Evolutionary conservation across 2,797 vertebrate species (phyloP), one percentile per base, ranked within the genome.

Genomic region (Eurystomus glaucurus): DNA sequence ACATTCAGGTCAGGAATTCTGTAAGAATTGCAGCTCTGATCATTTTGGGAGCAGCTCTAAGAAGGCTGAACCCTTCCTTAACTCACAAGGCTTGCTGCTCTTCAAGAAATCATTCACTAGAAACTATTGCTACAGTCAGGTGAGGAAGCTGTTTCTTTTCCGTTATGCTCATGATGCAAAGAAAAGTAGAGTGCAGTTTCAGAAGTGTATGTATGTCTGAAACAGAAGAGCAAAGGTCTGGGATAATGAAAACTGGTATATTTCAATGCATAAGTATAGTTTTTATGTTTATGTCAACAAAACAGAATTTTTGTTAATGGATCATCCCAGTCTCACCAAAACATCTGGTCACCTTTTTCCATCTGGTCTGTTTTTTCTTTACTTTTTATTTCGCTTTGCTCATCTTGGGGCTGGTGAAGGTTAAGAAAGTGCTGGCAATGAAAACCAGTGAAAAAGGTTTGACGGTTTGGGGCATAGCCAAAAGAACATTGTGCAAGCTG

Each of bases 291-390:
- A 81, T 48, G 80, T 84, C 52, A 97, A 70, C 70, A 64, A 85
- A 79, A 75, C 5, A 39, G 28, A 51, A 48, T 88, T 94, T 77
- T 77, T 94, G 31, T 45, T 81, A 88, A 84, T 70, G 68, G 70
- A 78, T 71, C 75, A 55, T 39, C 20, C 48, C 68, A 84, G 83
- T 28, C n/a, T 79, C 88, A 78, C 26, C 28, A 66, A 95, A 96
- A 97, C 97, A 98, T 97, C 97, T 98, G 97, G 95, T 46, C 72
- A 61, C 54, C 29, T 87, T 61, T 89, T 95, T 76, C 86, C 94
- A 96, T 93, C 90, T 96, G 96, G 46, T 54, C 62, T 70, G 29
- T n/a, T 96, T 91, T 58, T 55, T 51, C 61, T 43, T 86, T 45
- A 65, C 16, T 48, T 82, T 95, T 52, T 16, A 13, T 94, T 93